A percentile compares a stretch with the other conserved stretches of the same genome.
Evolutionary conservation across 2,888 invertebrate genomes (phyloP).

Genomic region (Acleris sparsana): DNA sequence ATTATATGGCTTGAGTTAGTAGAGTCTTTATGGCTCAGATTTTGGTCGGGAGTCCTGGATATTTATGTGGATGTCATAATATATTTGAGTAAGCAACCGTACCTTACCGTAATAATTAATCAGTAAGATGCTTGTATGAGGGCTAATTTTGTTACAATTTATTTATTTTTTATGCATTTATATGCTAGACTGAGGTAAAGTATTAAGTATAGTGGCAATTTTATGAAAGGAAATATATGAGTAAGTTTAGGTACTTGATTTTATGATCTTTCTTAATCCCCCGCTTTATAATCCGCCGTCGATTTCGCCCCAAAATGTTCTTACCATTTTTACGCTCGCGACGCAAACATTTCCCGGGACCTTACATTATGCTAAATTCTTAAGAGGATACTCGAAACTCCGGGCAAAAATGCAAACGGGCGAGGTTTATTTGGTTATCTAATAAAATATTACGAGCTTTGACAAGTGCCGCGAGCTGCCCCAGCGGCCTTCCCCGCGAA

Average conservation of each 20-base stretch:
- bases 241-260: no score
- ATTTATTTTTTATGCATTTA: no score
- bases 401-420: slow-evolving; percentile 62
- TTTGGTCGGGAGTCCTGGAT: slow-evolving; percentile 50
- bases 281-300: background rate
- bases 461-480: slow-evolving; percentile 75
- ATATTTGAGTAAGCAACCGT: background rate
- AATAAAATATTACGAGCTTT: slow-evolving; percentile 82
- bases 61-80: slow-evolving; percentile 27
- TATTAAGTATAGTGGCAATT: no score
- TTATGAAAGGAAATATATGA: no score
- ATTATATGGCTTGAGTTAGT: slow-evolving; percentile 62
- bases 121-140: background rate
- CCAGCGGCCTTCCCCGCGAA: slow-evolving; percentile 62
- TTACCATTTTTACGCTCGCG: slow-evolving; percentile 1
- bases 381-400: slow-evolving; percentile 40
- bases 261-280: no score
- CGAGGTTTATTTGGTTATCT: slow-evolving; percentile 79
- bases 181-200: no score
- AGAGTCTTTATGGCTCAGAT: slow-evolving; percentile 71
- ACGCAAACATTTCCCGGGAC: slow-evolving; percentile 15
- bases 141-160: no score
- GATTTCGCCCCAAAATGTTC: background rate
- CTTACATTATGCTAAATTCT: slow-evolving; percentile 35
- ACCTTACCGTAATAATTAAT: background rate